Conservation (phyloP, 2,797 vertebrate species). For the Sphenopsis melanotis region DNA sequence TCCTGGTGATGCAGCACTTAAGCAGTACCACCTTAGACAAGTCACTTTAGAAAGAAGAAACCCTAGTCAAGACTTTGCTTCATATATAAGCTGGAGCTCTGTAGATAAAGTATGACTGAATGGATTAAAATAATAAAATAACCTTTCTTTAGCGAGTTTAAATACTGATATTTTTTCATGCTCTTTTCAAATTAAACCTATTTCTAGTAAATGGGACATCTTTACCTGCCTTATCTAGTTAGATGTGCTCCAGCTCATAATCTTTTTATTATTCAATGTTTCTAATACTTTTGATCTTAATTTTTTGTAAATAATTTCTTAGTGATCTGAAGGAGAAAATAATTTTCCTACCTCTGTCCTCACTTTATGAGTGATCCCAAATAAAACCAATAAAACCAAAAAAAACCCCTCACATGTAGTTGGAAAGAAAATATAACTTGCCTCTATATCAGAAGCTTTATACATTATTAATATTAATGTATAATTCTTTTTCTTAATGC, state of each 20-base stretch:
- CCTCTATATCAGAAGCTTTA: neutral
- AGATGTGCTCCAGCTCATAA: neutral
- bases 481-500: neutral
- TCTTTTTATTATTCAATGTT: constrained; percentile 56
- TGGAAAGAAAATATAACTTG: neutral
- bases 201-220: neutral
- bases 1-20: neutral
- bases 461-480: neutral
- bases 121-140: neutral
- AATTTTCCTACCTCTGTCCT: constrained; percentile 12
- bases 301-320: constrained; percentile 39
- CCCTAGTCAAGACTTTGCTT: neutral
- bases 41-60: neutral
- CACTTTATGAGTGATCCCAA: constrained; percentile 6
- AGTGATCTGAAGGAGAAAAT: neutral
- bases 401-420: accelerated
- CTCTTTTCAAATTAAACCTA: neutral
- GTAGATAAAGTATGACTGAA: neutral
- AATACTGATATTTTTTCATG: neutral
- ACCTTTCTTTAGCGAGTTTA: neutral
- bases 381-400: neutral
- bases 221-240: neutral
- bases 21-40: neutral
- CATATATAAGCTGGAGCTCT: neutral
- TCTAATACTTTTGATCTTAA: constrained; percentile 22